Percentiles rank a stretch among this genome's conserved stretches.
phyloP scores from a whole-genome alignment of 2,888 invertebrate genomes.

The Phalera bucephala region DNA sequence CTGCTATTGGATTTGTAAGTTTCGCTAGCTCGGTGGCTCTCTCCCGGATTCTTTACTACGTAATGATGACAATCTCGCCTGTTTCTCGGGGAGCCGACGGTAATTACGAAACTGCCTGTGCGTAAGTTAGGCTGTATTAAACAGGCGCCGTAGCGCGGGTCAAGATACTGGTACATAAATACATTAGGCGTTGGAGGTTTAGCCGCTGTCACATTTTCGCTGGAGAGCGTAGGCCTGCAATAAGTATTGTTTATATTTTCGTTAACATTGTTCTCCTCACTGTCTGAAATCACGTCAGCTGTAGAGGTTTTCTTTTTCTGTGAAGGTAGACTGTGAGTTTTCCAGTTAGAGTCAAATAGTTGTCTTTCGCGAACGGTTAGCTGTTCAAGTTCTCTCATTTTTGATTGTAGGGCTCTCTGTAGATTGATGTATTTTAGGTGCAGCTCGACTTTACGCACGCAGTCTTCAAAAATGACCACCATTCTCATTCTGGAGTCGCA shows the following conservation, averaged over 20 bases:
- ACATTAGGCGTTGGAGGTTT: slow-evolving; percentile 73
- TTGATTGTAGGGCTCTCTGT: slow-evolving; percentile 91
- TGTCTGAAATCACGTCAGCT: slow-evolving; percentile 66
- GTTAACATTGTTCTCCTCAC: slow-evolving; percentile 65
- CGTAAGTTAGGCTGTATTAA: slow-evolving; percentile 86
- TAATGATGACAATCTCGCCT: slow-evolving; percentile 87
- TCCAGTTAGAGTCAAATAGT: slow-evolving; percentile 93
- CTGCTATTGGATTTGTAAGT: slow-evolving; percentile 52
- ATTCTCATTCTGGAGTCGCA: slow-evolving; percentile 96
- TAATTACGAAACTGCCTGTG: slow-evolving; percentile 88
- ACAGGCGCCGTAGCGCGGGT: slow-evolving; percentile 87
- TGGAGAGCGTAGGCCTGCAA: slow-evolving; percentile 90
- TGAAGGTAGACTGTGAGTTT: slow-evolving; percentile 94
- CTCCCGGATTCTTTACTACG: slow-evolving; percentile 78
- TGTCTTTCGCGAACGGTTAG: slow-evolving; percentile 92
- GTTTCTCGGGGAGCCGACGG: slow-evolving; percentile 86
- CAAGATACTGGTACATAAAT: slow-evolving; percentile 87
- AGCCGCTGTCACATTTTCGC: slow-evolving; percentile 87
- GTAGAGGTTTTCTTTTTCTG: slow-evolving; percentile 89
- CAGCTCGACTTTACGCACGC: slow-evolving; percentile 95
- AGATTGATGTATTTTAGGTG: slow-evolving; percentile 96
- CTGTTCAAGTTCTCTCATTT: slow-evolving; percentile 92
- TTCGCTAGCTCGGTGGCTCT: slow-evolving; percentile 64
- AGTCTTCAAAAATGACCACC: slow-evolving; percentile 98
- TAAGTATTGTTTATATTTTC: slow-evolving; percentile 83